Conservation (phyloP, 2,888 invertebrate genomes). For the Thereva unica region DNA sequence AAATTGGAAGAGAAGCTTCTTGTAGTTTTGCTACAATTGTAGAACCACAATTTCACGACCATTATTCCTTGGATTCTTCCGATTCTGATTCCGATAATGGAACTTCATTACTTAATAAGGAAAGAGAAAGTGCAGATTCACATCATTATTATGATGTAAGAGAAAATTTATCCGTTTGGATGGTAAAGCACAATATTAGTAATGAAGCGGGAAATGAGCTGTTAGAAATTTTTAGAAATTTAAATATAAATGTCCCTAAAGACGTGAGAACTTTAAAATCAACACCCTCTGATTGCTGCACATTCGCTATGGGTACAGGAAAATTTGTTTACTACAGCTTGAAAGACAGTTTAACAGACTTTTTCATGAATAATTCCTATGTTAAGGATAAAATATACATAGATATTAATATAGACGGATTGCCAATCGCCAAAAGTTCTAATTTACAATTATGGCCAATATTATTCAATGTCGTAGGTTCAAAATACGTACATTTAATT, state of each 20-base stretch:
- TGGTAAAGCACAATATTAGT: no score
- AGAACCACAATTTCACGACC: neutral
- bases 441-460: constrained; percentile 9
- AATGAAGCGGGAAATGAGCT: neutral
- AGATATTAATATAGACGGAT: constrained; percentile 11
- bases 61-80: neutral
- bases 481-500: constrained; percentile 1
- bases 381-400: constrained; percentile 1
- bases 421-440: constrained; percentile 12
- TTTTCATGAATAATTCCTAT: neutral
- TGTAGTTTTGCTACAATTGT: neutral
- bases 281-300: constrained; percentile 6
- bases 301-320: neutral
- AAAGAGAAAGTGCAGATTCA: neutral
- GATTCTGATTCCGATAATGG: neutral
- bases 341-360: no score
- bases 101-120: neutral
- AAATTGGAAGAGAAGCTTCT: neutral
- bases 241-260: constrained; percentile 14
- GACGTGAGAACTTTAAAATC: constrained; percentile 2
- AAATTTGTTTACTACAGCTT: neutral
- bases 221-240: no score
- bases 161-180: no score
- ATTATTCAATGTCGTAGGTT: neutral
- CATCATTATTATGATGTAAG: neutral